Evolutionary conservation across 2,113 vertebrate genomes (phyloP).

Genomic region (Mionectes macconnelli): DNA sequence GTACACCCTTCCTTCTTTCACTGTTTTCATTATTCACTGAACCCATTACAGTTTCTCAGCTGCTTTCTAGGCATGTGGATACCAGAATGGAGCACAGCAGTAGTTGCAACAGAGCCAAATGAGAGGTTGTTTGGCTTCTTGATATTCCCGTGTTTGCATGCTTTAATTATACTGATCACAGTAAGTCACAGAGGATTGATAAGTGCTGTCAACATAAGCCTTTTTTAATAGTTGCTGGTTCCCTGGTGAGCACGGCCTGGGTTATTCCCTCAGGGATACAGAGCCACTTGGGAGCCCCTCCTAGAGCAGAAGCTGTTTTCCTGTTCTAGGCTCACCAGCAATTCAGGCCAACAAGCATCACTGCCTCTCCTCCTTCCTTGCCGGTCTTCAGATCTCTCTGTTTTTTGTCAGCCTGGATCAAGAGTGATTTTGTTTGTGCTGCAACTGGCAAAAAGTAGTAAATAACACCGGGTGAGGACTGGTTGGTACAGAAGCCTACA

Average conservation of each 20-base stretch:
- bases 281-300: rapidly evolving
- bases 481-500: background rate
- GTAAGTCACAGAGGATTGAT: background rate
- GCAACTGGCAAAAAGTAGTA: background rate
- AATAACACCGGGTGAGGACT: background rate
- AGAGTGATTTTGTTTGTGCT: background rate
- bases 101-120: slow-evolving; percentile 2
- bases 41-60: background rate
- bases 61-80: background rate
- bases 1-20: background rate
- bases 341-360: background rate
- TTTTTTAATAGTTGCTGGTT: background rate
- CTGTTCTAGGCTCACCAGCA: background rate
- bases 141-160: background rate
- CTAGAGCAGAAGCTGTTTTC: background rate
- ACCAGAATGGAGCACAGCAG: slow-evolving; percentile 7
- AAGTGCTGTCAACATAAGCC: background rate
- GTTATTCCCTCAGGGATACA: background rate
- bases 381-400: background rate
- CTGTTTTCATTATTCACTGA: background rate
- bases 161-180: background rate
- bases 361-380: too few relatives aligned
- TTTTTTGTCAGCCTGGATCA: background rate
- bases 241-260: rapidly evolving
- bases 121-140: background rate